Evolutionary conservation across 37 sponge, comb jelly and placozoan species (phyloP), one percentile per base, ranked within the genome.

Genomic region (Theonella swinhoei): DNA sequence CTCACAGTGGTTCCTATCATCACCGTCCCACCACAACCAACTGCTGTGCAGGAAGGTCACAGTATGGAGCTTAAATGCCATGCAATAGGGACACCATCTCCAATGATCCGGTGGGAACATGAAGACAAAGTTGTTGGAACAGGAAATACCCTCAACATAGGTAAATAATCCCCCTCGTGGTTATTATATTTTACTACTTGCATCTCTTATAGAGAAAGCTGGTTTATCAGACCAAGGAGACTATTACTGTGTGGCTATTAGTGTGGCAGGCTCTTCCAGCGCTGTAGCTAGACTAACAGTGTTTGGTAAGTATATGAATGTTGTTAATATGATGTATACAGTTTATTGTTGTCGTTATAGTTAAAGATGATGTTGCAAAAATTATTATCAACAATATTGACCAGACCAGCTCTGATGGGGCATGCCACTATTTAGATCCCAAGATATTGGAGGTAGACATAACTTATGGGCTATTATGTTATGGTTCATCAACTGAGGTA

Each of bases 1-100:
- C 72, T 72, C n/a, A 4, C 85, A 92, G 93, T 88, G 43, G 62
- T 85, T 40, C 85, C 89, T 39, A 26, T 42, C 8, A 92, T 92
- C 11, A 75, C 65, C 1, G 30, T 54, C 20, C 58, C 82, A 26
- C 89, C 86, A 31, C 39, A 35, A 32, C 47, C 54, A 22, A 43
- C 78, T 22, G 42, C 68, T 0, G 76, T 63, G 1, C 43, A 83
- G 40, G 32, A 39, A 8, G 84, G 70, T 2, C 25, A 38, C 32
- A 61, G 60, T 30, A 78, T 70, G 0, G 54, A 26, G 35, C 78
- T 93, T 66, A 47, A 47, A 17, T 93, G 94, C 71, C 35, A 62
- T 17, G 79, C 88, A 38, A 42, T n/a, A 5, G 94, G 94, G 9
- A 25, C 76, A 24, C 94, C 94, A 2, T 31, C 61, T 0, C 94